Percentiles rank a stretch among this genome's conserved stretches.
These are phyloP conservation scores for Mactromeris polynyma DNA, from an alignment of 2,888 invertebrate genomes.

Conservation along the genomic window DNA sequence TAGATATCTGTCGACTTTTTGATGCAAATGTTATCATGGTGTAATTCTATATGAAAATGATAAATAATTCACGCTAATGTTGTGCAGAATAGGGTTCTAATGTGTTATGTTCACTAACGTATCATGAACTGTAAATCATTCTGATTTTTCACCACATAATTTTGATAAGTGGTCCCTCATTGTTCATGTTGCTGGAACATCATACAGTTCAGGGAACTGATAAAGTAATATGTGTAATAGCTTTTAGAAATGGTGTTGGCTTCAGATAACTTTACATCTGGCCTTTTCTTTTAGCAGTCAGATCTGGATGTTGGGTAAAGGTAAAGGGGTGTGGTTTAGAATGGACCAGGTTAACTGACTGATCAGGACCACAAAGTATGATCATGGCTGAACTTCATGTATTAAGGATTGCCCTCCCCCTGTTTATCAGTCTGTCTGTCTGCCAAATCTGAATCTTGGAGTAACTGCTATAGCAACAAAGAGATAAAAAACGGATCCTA, in stretches of 20 bases:
- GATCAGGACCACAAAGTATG: too few relatives aligned
- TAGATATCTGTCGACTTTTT: slow-evolving; percentile 30
- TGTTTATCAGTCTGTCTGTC: too few relatives aligned
- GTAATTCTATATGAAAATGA: slow-evolving; percentile 28
- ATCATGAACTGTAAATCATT: background rate
- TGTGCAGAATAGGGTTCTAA: background rate
- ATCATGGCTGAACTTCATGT: too few relatives aligned
- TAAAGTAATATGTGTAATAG: background rate
- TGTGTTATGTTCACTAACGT: background rate
- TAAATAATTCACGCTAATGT: slow-evolving; percentile 39
- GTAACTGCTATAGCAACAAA: too few relatives aligned
- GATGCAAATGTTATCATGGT: background rate
- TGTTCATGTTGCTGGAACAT: background rate
- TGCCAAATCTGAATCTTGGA: too few relatives aligned
- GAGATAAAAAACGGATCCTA: too few relatives aligned
- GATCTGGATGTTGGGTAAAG: too few relatives aligned
- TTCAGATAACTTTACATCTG: background rate
- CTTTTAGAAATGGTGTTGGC: slow-evolving; percentile 8
- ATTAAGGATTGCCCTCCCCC: too few relatives aligned
- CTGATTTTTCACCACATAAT: background rate
- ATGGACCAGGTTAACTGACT: too few relatives aligned
- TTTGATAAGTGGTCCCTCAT: slow-evolving; percentile 12
- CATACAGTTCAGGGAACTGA: background rate
- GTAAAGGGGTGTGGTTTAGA: too few relatives aligned
- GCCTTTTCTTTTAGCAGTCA: too few relatives aligned